Evolutionary conservation across 1,140 invertebrate genomes (phyloP).

Genomic region (Epicauta chinensis): DNA sequence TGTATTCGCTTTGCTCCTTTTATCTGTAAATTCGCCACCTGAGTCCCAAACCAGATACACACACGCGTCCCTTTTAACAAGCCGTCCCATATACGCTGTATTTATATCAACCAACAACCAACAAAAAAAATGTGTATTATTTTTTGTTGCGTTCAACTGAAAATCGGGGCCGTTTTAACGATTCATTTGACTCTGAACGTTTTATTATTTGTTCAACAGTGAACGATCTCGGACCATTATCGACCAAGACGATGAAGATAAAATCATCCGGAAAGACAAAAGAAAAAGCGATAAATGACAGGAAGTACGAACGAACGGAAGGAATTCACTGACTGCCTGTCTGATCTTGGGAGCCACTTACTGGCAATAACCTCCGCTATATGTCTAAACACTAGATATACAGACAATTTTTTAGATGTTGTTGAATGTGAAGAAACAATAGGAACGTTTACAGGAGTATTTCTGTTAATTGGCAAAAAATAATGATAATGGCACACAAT

Average conservation of each 20-base stretch:
- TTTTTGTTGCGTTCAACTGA: too few species aligned
- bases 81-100: too few species aligned
- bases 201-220: slow-evolving; percentile 20
- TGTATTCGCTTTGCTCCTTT: slow-evolving; percentile 1
- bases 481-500: too few species aligned
- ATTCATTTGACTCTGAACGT: not conserved
- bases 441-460: too few species aligned
- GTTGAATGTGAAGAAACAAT: too few species aligned
- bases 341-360: slow-evolving; percentile 22
- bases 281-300: slow-evolving; percentile 27
- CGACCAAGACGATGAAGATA: slow-evolving; percentile 15
- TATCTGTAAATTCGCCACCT: slow-evolving; percentile 10
- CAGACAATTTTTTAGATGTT: too few species aligned
- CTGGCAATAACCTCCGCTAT: slow-evolving; percentile 17
- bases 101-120: too few species aligned
- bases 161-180: too few species aligned
- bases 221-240: slow-evolving; percentile 18
- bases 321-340: slow-evolving; percentile 20
- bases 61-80: too few species aligned
- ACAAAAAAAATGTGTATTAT: too few species aligned
- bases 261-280: slow-evolving; percentile 24
- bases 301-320: slow-evolving; percentile 21
- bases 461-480: too few species aligned
- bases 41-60: slow-evolving; percentile 2
- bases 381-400: slow-evolving; percentile 9